Base-by-base conservation (phyloP, 2,888 invertebrate species). In the Pseudococcus longispinus region DNA sequence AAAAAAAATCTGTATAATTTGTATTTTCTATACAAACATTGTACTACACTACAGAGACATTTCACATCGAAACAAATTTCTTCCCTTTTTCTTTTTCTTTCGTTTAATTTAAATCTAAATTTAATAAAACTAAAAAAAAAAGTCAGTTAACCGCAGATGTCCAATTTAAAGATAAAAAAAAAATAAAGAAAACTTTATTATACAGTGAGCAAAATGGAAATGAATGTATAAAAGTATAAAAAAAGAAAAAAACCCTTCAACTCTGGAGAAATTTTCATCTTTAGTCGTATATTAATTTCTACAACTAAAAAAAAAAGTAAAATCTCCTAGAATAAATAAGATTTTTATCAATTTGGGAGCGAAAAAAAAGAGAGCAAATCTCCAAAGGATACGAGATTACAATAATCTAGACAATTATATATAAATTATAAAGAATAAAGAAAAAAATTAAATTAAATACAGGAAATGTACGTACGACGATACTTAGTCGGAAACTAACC, bases 91-190 rank as follows among this genome's bases (percentile, higher is more conserved):
- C 9, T 9, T 37, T 37, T 37, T 51, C 26, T 65, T 65, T 26
- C 13, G 26, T 65, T 65, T 23, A 65, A 65, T 65, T 65, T 9
- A 65, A 65, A 65, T 65, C 26, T 65, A 65, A 65, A 65, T 65
- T 65, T 65, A 65, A 65, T 65, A 65, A 65, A 65, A 65, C 26
- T 6, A 51, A 51, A 65, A 11, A 55, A 60, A 65, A 65, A 65
- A 65, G 65, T 65, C 65, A 65, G 65, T 65, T 65, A 65, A 65
- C 65, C 65, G 65, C 65, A 65, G 65, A 65, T 65, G 65, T 65
- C 65, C 65, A 65, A 65, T 65, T 65, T 65, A 26, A 65, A 65
- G 65, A 65, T 65, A 65, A n/a, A 51, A 51, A 46, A 51, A 51
- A n/a, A 51, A n/a, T 1, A 37, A 37, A n/a, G 8, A n/a, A 65